phyloP scores from a whole-genome alignment of 2,113 vertebrate genomes.

The Nothoprocta pentlandii region DNA sequence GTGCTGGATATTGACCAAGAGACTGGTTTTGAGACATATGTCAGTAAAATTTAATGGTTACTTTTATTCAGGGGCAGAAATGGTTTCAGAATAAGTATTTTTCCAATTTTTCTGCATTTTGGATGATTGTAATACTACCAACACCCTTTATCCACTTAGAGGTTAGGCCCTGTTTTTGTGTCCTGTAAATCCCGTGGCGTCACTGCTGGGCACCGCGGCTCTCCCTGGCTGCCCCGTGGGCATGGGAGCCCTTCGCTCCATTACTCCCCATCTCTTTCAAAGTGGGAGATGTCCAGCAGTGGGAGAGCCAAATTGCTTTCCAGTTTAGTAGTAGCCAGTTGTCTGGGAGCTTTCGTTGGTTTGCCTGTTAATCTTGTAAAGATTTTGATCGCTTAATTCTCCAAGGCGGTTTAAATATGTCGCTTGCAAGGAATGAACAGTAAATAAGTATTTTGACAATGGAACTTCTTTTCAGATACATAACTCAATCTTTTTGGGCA shows the following conservation, averaged over 20 bases:
- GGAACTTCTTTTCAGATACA: background rate
- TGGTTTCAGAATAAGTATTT: background rate
- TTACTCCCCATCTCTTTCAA: accelerated
- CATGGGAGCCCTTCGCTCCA: background rate
- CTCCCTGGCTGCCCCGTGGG: background rate
- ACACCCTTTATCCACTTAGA: background rate
- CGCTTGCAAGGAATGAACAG: background rate
- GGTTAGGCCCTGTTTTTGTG: background rate
- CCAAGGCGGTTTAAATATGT: background rate
- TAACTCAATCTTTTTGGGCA: background rate
- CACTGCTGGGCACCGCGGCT: background rate
- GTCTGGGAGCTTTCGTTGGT: background rate
- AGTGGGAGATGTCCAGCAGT: background rate
- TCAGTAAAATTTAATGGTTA: background rate
- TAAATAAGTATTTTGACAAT: background rate
- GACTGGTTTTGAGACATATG: background rate
- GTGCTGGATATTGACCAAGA: background rate
- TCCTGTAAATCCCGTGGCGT: accelerated
- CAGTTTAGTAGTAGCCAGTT: background rate
- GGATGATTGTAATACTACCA: background rate
- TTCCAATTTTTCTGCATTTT: background rate
- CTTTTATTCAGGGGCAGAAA: background rate
- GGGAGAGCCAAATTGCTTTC: background rate
- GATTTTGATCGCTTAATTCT: background rate
- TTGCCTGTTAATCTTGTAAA: background rate